Percentiles rank a stretch among this genome's conserved stretches.
Conservation (phyloP, 2,888 invertebrate species). For the Philaethria dido region DNA sequence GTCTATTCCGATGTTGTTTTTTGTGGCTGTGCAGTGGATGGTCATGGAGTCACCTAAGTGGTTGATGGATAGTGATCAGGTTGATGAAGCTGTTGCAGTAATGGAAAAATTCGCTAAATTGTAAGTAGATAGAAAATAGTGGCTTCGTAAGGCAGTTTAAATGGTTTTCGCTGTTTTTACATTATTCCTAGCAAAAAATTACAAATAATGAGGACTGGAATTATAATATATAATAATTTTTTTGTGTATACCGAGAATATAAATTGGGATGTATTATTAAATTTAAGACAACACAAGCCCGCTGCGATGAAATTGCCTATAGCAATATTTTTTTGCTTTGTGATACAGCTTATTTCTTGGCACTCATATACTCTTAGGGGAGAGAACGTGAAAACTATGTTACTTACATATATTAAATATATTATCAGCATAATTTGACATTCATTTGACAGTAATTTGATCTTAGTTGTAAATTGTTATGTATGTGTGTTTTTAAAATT, state of each 20-base stretch:
- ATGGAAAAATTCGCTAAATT: constrained; percentile 62
- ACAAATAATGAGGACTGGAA: no score
- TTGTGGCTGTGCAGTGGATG: constrained; percentile 53
- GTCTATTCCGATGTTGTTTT: constrained; percentile 62
- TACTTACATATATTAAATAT: neutral
- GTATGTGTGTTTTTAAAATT: no score
- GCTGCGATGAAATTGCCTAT: neutral
- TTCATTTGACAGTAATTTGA: neutral
- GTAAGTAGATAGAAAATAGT: constrained; percentile 57
- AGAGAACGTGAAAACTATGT: neutral
- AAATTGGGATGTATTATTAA: neutral
- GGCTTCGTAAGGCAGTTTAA: no score
- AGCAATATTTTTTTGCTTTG: neutral
- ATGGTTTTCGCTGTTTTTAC: no score
- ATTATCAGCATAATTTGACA: neutral
- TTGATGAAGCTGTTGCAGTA: constrained; percentile 55
- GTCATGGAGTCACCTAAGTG: constrained; percentile 70
- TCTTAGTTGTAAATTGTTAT: neutral
- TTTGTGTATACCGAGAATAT: no score
- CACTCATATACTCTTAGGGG: neutral
- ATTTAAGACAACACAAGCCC: neutral
- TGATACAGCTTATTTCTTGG: constrained; percentile 2
- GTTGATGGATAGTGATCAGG: constrained; percentile 61
- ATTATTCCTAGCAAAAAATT: no score
- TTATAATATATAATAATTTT: no score